Base-by-base conservation (phyloP, 2,797 vertebrate genomes). In the Rhodeus uyekii region DNA sequence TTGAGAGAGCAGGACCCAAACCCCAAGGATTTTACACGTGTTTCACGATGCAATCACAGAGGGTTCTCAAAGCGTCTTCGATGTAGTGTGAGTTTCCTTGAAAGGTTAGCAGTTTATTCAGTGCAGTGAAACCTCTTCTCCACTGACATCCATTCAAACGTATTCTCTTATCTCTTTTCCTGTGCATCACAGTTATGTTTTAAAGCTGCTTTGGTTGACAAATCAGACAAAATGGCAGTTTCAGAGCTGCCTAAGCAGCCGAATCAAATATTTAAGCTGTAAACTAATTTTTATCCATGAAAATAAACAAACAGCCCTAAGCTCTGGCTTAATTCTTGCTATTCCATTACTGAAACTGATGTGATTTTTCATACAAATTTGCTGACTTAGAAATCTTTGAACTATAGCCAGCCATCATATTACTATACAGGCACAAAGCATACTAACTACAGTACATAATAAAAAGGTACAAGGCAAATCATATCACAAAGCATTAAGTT, bases 401-500 rank as follows among this genome's bases (percentile, higher is more conserved):
- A 55, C 50, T 53, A 27, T 5, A 60, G 12, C 55, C 36, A n/a
- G n/a, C n/a, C n/a, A n/a, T n/a, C n/a, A n/a, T n/a, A n/a, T n/a
- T n/a, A n/a, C n/a, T n/a, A 80, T 68, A 80, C 75, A 65, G 38
- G 68, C 64, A 84, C 46, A 73, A 79, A 55, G 18, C 74, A 71
- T 10, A 29, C 55, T 71, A 77, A 80, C 13, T 71, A 39, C 36
- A 22, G 14, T 32, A 29, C 60, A 84, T 83, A 78, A 83, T 87
- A 53, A 78, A 87, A 72, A 71, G 32, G 68, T 34, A 38, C 50
- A 19, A 82, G 67, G 76, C 39, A 80, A 85, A 86, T 81, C 38
- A 76, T 83, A 71, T 87, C 82, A 82, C 72, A 29, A 84, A 86
- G 85, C 87, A 82, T 80, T 85, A 88, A 86, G 78, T 60, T 18